Evolutionary conservation across 2,797 vertebrate genomes (phyloP).

Genomic region (Crax fasciolata): DNA sequence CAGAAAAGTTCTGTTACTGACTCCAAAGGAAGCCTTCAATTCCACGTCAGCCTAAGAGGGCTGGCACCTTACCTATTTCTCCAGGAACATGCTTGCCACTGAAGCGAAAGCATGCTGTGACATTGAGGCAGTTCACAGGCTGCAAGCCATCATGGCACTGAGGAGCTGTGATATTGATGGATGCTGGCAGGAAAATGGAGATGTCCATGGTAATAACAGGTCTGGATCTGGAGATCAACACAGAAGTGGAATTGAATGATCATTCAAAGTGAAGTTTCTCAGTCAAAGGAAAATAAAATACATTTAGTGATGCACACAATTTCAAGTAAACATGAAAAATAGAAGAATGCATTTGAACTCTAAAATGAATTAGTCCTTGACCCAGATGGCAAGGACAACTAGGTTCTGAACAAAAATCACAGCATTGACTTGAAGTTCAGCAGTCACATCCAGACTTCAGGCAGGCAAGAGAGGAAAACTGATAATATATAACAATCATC

Average conservation of each 20-base stretch:
- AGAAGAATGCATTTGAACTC: background rate
- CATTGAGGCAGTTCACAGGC: slow-evolving; percentile 91
- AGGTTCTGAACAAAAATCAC: background rate
- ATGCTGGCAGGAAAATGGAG: slow-evolving; percentile 90
- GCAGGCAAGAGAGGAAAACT: background rate
- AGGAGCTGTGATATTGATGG: slow-evolving; percentile 96
- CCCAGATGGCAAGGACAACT: background rate
- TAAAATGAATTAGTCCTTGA: background rate
- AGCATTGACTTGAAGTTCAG: background rate
- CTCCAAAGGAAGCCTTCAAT: background rate
- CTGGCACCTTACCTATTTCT: slow-evolving; percentile 89
- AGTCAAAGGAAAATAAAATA: background rate
- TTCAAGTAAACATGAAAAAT: background rate
- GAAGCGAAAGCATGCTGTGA: slow-evolving; percentile 91
- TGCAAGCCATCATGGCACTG: slow-evolving; percentile 94
- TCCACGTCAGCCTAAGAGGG: background rate
- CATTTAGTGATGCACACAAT: background rate
- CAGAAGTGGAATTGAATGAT: background rate
- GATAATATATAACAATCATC: background rate
- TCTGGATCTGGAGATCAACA: slow-evolving; percentile 85
- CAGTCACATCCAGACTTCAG: background rate
- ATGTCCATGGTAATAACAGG: slow-evolving; percentile 94
- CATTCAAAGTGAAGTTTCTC: background rate
- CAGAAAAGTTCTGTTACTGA: background rate
- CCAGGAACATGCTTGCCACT: slow-evolving; percentile 91